Evolutionary conservation across 2,888 invertebrate genomes (phyloP).

Genomic region (Peribatodes rhomboidaria): DNA sequence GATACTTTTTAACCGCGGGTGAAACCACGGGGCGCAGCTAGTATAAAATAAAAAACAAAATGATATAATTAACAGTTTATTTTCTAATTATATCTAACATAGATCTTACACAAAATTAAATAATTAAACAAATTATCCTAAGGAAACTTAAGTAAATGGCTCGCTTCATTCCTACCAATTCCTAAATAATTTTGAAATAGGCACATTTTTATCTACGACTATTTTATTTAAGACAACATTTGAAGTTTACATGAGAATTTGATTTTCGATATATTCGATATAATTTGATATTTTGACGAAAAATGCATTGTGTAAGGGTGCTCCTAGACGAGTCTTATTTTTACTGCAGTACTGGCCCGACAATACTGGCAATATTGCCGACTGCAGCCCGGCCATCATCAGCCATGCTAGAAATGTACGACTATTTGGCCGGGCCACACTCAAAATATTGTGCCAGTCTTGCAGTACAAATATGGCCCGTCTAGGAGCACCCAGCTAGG

Average conservation of each 20-base stretch:
- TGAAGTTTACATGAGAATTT: background rate
- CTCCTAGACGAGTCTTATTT: no score
- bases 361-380: no score
- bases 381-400: no score
- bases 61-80: slow-evolving; percentile 20
- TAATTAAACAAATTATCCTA: slow-evolving; percentile 18
- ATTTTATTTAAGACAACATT: slow-evolving; percentile 1
- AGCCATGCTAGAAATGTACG: no score
- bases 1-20: no score
- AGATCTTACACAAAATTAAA: slow-evolving; percentile 24
- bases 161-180: slow-evolving; percentile 14
- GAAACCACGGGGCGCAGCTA: no score
- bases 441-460: no score
- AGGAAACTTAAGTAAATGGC: slow-evolving; percentile 24
- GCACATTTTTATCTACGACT: slow-evolving; percentile 22
- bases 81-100: slow-evolving; percentile 27
- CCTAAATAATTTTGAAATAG: slow-evolving; percentile 8
- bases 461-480: no score
- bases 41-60: slow-evolving; percentile 4
- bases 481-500: no score
- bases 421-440: no score
- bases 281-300: background rate
- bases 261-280: background rate
- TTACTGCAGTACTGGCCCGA: no score
- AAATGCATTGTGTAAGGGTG: background rate